phyloP scores from a whole-genome alignment of 2,888 invertebrate species.

The Cryptophagus acutangulus region DNA sequence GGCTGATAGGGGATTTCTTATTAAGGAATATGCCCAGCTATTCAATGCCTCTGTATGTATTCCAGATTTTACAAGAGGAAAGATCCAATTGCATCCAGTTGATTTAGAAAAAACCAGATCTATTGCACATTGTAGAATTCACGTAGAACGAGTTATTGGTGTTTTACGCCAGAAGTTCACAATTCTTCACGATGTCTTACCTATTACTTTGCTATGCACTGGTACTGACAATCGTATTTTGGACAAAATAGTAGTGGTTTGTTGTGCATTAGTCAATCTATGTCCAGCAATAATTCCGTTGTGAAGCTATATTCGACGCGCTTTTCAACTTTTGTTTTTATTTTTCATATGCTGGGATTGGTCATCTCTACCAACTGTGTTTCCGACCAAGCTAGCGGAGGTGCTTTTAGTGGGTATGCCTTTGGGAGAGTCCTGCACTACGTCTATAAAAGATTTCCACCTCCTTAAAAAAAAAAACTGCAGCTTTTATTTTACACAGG shows the following conservation, averaged over 20 bases:
- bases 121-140: slow-evolving; percentile 7
- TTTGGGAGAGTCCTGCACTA: too few relatives aligned
- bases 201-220: slow-evolving; percentile 10
- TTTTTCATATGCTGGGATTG: too few relatives aligned
- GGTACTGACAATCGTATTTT: slow-evolving; percentile 7
- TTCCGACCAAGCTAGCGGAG: too few relatives aligned
- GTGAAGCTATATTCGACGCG: too few relatives aligned
- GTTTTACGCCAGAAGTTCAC: slow-evolving; percentile 14
- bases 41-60: slow-evolving; percentile 5
- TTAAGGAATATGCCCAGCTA: slow-evolving; percentile 7
- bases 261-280: slow-evolving; percentile 16
- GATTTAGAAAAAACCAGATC: slow-evolving; percentile 6
- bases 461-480: too few relatives aligned
- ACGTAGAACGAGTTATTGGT: slow-evolving; percentile 13
- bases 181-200: slow-evolving; percentile 12
- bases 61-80: slow-evolving; percentile 13
- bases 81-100: slow-evolving; percentile 6
- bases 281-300: slow-evolving; percentile 13
- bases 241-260: slow-evolving; percentile 20
- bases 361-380: too few relatives aligned
- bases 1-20: slow-evolving; percentile 10
- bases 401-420: too few relatives aligned
- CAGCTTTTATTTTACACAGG: too few relatives aligned
- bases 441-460: too few relatives aligned
- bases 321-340: too few relatives aligned